Percentiles rank a stretch among this genome's conserved stretches.
These are phyloP conservation scores for Philantomba maxwellii DNA, from an alignment of 2,113 vertebrate species.

Conservation along the genomic window DNA sequence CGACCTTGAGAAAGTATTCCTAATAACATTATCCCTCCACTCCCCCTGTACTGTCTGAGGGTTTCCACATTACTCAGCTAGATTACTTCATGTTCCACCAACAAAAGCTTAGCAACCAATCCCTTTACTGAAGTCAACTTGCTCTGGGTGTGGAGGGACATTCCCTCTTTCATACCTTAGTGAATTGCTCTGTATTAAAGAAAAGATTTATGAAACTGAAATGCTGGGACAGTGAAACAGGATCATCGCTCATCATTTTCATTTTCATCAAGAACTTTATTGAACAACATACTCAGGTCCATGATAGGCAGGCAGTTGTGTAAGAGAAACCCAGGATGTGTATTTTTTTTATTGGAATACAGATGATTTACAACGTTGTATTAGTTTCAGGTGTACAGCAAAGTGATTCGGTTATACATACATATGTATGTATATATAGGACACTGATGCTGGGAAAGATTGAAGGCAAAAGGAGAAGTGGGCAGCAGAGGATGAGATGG, in stretches of 20 bases:
- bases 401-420: neutral
- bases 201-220: neutral
- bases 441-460: neutral
- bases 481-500: neutral
- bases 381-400: neutral
- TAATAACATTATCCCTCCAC: neutral
- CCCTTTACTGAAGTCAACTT: neutral
- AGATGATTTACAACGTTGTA: neutral
- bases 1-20: neutral
- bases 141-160: neutral
- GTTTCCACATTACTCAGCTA: neutral
- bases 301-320: accelerated
- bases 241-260: neutral
- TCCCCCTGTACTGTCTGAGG: accelerated
- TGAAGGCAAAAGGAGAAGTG: neutral
- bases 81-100: neutral
- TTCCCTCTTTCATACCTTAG: neutral
- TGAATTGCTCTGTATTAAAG: neutral
- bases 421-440: too few species aligned
- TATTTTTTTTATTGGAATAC: neutral
- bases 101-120: neutral
- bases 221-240: neutral
- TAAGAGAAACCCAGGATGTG: neutral
- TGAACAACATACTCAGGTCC: neutral
- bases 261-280: too few species aligned